These are phyloP conservation scores for Hirtodrosophila histrioides DNA, from an alignment of 2,888 invertebrate species.

Conservation along the genomic window DNA sequence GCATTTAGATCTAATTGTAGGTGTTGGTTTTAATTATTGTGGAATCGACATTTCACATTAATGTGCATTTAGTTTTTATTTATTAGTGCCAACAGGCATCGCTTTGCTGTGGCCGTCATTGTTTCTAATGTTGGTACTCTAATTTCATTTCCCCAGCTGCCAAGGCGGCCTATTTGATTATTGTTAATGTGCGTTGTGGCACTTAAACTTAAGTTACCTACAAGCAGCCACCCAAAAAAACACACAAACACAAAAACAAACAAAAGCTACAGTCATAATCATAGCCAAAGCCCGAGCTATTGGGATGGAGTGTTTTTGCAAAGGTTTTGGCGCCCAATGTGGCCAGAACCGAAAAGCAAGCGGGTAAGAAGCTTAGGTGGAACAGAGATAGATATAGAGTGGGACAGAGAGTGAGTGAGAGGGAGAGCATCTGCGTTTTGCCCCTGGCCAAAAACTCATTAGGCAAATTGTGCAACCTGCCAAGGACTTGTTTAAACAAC, in stretches of 20 bases:
- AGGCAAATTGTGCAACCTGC: slow-evolving; percentile 49
- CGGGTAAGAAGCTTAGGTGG: too few relatives aligned
- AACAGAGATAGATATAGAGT: too few relatives aligned
- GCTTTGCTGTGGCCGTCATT: background rate
- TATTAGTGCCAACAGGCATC: background rate
- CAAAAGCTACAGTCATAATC: slow-evolving; percentile 13
- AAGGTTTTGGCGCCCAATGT: slow-evolving; percentile 2
- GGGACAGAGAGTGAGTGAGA: too few relatives aligned
- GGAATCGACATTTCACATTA: background rate
- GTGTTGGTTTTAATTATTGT: too few relatives aligned
- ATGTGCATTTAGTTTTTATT: background rate
- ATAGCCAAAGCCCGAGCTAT: too few relatives aligned
- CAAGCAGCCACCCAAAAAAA: background rate
- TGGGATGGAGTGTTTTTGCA: background rate
- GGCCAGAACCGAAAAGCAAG: background rate
- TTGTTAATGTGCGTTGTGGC: slow-evolving; percentile 16
- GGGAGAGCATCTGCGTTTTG: background rate
- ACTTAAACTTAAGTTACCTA: slow-evolving; percentile 13
- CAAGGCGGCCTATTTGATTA: slow-evolving; percentile 25
- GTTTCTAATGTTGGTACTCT: slow-evolving; percentile 27
- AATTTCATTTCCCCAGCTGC: slow-evolving; percentile 19
- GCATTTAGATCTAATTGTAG: too few relatives aligned
- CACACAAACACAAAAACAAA: background rate
- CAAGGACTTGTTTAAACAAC: slow-evolving; percentile 11
- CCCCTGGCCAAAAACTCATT: slow-evolving; percentile 59